Conservation (phyloP, 2,888 invertebrate species). For the Lypha dubia region DNA sequence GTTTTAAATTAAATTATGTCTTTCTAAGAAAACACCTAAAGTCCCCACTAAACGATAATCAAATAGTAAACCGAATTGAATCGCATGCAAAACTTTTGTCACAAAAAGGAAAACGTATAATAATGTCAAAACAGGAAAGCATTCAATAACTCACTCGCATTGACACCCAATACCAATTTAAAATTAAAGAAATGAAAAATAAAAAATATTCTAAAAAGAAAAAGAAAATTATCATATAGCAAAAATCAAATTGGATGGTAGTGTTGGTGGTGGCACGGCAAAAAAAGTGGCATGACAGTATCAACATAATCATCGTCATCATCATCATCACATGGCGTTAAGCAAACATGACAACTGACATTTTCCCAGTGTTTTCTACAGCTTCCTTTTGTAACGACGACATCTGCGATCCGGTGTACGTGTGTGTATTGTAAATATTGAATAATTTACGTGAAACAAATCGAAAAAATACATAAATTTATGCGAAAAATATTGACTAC, state of each 20-base stretch:
- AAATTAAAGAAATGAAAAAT: slow-evolving; percentile 28
- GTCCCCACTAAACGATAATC: slow-evolving; percentile 16
- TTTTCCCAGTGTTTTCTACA: slow-evolving; percentile 29
- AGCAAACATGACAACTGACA: slow-evolving; percentile 62
- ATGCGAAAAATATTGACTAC: slow-evolving; percentile 9
- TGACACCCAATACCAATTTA: slow-evolving; percentile 59
- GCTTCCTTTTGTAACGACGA: background rate
- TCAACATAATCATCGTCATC: slow-evolving; percentile 27
- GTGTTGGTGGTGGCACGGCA: slow-evolving; percentile 13
- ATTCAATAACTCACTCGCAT: slow-evolving; percentile 57
- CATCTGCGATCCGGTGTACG: background rate
- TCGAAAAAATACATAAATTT: slow-evolving; percentile 35
- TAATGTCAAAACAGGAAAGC: slow-evolving; percentile 58
- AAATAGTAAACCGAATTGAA: slow-evolving; percentile 51
- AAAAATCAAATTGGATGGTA: slow-evolving; percentile 8
- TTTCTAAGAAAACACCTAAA: background rate
- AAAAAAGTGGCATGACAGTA: slow-evolving; percentile 19
- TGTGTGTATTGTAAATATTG: slow-evolving; percentile 54
- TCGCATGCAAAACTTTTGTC: slow-evolving; percentile 44
- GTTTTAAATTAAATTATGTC: slow-evolving; percentile 32
- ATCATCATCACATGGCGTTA: slow-evolving; percentile 62
- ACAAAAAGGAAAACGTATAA: slow-evolving; percentile 29
- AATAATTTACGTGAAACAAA: slow-evolving; percentile 64
- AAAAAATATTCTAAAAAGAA: background rate
- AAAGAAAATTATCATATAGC: slow-evolving; percentile 47